Evolutionary conservation across 2,888 invertebrate species (phyloP), one percentile per base, ranked within the genome.

Genomic region (Temnothorax unifasciatus): DNA sequence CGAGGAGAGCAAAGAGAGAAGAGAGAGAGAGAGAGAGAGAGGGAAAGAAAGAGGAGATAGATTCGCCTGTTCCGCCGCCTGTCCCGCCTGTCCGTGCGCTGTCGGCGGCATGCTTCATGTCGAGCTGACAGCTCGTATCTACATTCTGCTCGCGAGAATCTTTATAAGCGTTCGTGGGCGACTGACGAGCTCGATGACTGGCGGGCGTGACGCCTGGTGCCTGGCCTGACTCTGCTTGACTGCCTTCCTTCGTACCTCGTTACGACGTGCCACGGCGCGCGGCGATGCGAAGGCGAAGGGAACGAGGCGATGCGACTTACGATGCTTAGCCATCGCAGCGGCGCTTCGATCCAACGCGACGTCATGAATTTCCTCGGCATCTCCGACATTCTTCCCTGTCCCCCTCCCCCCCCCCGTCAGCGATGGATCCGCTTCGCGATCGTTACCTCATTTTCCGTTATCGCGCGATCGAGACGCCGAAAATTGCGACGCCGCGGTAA

Each of bases 131-230:
- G 91, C 88, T 91, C 91, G 89, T 92, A 92, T 92, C 92, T 92
- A 91, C 92, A 91, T 91, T 91, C 89, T 87, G 87, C 89, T 86
- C 90, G 90, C 91, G 88, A 91, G 91, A 92, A 92, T 93, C 93
- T 92, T 92, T 92, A 89, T 92, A 90, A 90, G 91, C 90, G 89
- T 87, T 92, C 89, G 92, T 91, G 91, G 92, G 90, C 90, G 93
- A 92, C 89, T 90, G 92, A 92, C 93, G 91, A 90, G 92, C 90
- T 90, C 91, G 92, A 92, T 92, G 92, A 92, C 89, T 93, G 92
- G 92, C 93, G 90, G 92, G 87, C 91, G 92, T 93, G 92, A 93
- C 90, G 90, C 87, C 87, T 84, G 89, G 85, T 90, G 90, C 87
- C 89, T 90, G 84, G 87, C 87, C 90, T 90, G 84, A 86, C 89